Conservation (phyloP, 2,113 vertebrate genomes). For the Hirundichthys speculiger region DNA sequence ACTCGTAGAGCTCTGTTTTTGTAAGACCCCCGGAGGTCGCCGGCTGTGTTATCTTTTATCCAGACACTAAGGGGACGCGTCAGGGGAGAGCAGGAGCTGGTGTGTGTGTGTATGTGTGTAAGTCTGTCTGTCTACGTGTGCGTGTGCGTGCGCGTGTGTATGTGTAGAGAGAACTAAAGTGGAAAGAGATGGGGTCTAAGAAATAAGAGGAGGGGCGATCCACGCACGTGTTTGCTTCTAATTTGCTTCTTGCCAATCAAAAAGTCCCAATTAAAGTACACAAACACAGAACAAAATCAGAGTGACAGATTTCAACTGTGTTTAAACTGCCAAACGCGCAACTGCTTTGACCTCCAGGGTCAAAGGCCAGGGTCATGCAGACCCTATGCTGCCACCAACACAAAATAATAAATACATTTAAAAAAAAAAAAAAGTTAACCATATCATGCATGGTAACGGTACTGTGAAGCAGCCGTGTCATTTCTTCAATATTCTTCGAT, state of each 20-base stretch:
- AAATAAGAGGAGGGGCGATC: constrained; percentile 56
- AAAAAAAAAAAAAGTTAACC: no score
- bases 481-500: background rate
- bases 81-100: constrained; percentile 51
- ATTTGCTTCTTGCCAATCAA: constrained; percentile 57
- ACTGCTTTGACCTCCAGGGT: constrained; percentile 53
- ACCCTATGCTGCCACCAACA: no score
- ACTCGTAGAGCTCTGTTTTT: constrained; percentile 81
- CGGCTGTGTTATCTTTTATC: constrained; percentile 86
- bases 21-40: constrained; percentile 88
- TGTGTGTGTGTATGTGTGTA: constrained; percentile 8
- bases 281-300: background rate
- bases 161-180: background rate
- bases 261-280: constrained; percentile 9
- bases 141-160: background rate
- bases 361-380: no score
- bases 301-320: background rate
- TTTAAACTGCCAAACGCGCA: background rate
- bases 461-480: no score
- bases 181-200: constrained; percentile 24
- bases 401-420: no score
- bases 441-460: no score
- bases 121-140: constrained; percentile 7
- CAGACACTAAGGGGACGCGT: constrained; percentile 81
- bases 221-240: constrained; percentile 28